Percentiles rank a stretch among this genome's conserved stretches.
These are phyloP conservation scores for Dilophus febrilis DNA, from an alignment of 2,888 invertebrate genomes.

Conservation along the genomic window DNA sequence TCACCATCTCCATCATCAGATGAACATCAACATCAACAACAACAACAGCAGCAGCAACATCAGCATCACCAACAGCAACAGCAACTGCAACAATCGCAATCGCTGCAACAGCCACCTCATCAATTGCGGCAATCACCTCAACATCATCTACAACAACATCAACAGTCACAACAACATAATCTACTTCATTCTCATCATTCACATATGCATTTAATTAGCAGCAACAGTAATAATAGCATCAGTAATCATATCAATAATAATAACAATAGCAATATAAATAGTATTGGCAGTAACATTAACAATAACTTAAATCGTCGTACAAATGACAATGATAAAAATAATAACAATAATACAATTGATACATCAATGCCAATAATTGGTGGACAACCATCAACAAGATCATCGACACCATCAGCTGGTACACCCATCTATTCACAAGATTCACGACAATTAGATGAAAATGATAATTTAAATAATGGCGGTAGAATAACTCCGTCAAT, in stretches of 20 bases:
- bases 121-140: slow-evolving; percentile 29
- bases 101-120: slow-evolving; percentile 7
- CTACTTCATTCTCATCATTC: slow-evolving; percentile 15
- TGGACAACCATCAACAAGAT: slow-evolving; percentile 17
- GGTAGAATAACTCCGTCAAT: slow-evolving; percentile 20
- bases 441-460: slow-evolving; percentile 14
- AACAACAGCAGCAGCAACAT: slow-evolving; percentile 16
- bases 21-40: slow-evolving; percentile 12
- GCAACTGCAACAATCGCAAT: slow-evolving; percentile 34
- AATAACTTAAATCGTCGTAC: slow-evolving; percentile 16
- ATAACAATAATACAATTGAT: slow-evolving; percentile 13
- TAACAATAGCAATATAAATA: slow-evolving; percentile 16
- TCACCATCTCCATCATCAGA: not conserved
- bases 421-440: slow-evolving; percentile 29
- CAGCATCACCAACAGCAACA: slow-evolving; percentile 18
- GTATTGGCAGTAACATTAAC: not conserved
- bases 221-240: not conserved
- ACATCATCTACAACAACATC: slow-evolving; percentile 38
- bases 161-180: slow-evolving; percentile 26
- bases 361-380: too few species aligned
- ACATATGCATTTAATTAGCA: slow-evolving; percentile 26
- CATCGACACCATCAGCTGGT: slow-evolving; percentile 32
- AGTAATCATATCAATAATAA: slow-evolving; percentile 6
- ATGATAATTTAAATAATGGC: slow-evolving; percentile 10
- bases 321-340: slow-evolving; percentile 15